These are phyloP conservation scores for Lethocerus indicus DNA, from an alignment of 1,140 invertebrate genomes.

Conservation along the genomic window DNA sequence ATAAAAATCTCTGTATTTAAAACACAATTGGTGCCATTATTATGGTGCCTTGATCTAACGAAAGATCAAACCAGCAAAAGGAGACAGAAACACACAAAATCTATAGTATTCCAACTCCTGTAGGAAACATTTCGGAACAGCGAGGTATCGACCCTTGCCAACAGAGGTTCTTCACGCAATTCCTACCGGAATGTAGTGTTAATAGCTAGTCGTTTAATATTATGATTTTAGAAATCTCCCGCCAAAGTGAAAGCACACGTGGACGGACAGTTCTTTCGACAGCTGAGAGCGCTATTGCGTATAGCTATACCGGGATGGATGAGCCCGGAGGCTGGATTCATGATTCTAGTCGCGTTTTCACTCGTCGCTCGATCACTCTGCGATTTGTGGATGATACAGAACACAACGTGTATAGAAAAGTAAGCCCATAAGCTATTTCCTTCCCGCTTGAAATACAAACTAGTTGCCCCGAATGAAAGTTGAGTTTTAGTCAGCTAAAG, in stretches of 20 bases:
- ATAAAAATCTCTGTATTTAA: too few relatives aligned
- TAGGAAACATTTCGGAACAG: too few relatives aligned
- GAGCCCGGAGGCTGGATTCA: constrained; percentile 56
- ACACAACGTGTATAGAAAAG: constrained; percentile 85
- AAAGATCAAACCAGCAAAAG: too few relatives aligned
- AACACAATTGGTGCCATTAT: too few relatives aligned
- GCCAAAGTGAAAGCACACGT: constrained; percentile 61
- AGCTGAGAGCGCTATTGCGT: constrained; percentile 54
- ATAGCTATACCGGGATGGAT: constrained; percentile 70
- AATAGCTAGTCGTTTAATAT: background rate
- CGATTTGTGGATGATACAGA: constrained; percentile 94
- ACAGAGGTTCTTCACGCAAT: too few relatives aligned
- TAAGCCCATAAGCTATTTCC: constrained; percentile 22
- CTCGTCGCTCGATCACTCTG: constrained; percentile 78
- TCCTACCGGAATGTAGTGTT: background rate
- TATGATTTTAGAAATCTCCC: constrained; percentile 15
- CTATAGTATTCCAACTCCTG: too few relatives aligned
- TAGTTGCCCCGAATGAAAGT: background rate
- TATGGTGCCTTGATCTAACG: too few relatives aligned
- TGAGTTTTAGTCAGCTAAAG: too few relatives aligned
- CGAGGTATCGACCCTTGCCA: too few relatives aligned
- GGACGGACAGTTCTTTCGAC: constrained; percentile 63
- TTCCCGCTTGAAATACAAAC: background rate
- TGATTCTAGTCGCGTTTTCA: constrained; percentile 62
- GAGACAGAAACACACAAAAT: too few relatives aligned